These are phyloP conservation scores for Laterallus jamaicensis DNA, from an alignment of 2,113 vertebrate species.

Conservation along the genomic window DNA sequence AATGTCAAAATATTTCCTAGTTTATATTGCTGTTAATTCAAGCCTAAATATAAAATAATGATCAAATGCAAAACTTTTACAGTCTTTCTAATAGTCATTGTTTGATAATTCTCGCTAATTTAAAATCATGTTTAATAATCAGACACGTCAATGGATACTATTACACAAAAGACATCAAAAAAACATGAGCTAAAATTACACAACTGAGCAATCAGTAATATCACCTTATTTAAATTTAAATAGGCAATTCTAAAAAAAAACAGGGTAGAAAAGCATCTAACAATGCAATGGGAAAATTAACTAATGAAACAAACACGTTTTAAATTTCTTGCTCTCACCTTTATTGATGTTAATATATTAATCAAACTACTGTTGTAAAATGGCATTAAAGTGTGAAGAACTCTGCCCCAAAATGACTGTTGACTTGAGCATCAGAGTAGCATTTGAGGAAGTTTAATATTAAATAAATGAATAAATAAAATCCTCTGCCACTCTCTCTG, in stretches of 20 bases:
- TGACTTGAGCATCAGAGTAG: not conserved
- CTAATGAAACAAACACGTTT: not conserved
- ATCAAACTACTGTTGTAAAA: not conserved
- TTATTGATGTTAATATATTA: not conserved
- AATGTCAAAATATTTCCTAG: conserved; percentile 21
- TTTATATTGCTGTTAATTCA: not conserved
- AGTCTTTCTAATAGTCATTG: not conserved
- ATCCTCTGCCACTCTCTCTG: not conserved
- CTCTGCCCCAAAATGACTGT: not conserved
- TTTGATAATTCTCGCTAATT: not conserved
- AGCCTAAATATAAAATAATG: not conserved
- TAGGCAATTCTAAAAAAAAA: not conserved
- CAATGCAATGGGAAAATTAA: not conserved
- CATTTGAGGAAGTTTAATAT: not conserved
- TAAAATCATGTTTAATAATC: conserved; percentile 12
- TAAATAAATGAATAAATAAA: not conserved
- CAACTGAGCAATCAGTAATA: not conserved
- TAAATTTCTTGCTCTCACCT: not conserved
- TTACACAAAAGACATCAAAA: not conserved
- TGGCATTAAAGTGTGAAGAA: not conserved
- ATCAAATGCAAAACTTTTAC: not conserved
- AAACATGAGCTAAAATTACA: not conserved
- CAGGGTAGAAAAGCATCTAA: not conserved
- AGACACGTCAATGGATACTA: not conserved
- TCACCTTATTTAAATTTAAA: not conserved